A percentile compares a stretch with the other conserved stretches of the same genome.
phyloP scores from a whole-genome alignment of 2,888 invertebrate genomes.

The Synanthedon vespiformis region DNA sequence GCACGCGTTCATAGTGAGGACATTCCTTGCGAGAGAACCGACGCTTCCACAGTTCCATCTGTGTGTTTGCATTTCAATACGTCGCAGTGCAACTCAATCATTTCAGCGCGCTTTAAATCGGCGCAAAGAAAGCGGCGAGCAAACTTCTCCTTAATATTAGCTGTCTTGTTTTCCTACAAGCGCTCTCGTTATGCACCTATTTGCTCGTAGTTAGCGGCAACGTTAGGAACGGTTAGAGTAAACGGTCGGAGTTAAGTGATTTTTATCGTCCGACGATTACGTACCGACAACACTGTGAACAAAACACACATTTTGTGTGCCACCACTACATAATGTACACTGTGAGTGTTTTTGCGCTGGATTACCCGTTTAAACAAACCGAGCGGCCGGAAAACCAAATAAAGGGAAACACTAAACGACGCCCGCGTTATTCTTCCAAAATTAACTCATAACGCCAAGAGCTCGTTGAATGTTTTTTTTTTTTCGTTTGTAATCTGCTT shows the following conservation, averaged over 20 bases:
- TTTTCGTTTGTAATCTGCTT: constrained; percentile 62
- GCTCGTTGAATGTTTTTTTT: constrained; percentile 50
- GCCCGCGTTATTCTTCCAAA: constrained; percentile 65
- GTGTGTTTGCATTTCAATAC: background rate
- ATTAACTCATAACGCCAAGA: constrained; percentile 69
- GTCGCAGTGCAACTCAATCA: background rate
- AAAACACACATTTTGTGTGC: constrained; percentile 44
- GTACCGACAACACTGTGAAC: constrained; percentile 42
- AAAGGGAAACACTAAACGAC: constrained; percentile 61
- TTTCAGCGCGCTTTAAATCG: background rate
- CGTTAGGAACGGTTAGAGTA: constrained; percentile 37
- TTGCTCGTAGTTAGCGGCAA: constrained; percentile 32
- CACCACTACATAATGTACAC: constrained; percentile 43
- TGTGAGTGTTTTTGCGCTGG: constrained; percentile 50
- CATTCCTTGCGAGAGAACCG: background rate
- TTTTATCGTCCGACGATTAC: constrained; percentile 58
- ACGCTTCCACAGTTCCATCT: background rate
- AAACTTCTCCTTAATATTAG: background rate
- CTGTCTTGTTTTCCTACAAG: background rate
- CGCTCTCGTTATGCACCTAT: background rate
- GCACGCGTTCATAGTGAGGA: constrained; percentile 17
- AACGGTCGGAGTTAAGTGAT: constrained; percentile 38
- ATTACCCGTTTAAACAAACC: constrained; percentile 66
- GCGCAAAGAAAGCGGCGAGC: background rate
- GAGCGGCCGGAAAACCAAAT: constrained; percentile 57